phyloP scores from a whole-genome alignment of 1,140 invertebrate genomes.

The Phymorhynchus buccinoides region DNA sequence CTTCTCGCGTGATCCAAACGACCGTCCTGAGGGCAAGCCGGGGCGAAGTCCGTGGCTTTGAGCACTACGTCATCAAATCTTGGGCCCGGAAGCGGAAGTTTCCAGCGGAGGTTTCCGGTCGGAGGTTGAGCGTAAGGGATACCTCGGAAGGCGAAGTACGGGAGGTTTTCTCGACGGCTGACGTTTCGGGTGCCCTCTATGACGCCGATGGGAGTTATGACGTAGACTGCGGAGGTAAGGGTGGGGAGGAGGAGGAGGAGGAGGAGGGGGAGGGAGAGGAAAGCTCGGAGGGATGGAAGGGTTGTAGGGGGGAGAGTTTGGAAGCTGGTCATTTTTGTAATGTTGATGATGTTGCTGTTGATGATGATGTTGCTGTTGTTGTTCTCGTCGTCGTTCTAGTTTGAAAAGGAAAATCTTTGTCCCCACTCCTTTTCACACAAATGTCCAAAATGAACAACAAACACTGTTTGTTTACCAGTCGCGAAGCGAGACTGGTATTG shows the following conservation, averaged over 20 bases:
- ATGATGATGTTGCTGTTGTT: no score
- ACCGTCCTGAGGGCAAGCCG: not conserved
- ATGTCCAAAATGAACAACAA: no score
- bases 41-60: not conserved
- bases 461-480: no score
- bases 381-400: no score
- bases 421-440: no score
- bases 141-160: constrained; percentile 16
- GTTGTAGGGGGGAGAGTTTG: no score
- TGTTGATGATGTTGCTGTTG: no score
- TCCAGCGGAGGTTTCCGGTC: not conserved
- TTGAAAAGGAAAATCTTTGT: no score
- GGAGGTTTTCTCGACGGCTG: not conserved
- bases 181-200: not conserved
- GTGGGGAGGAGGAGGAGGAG: not conserved
- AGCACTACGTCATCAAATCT: not conserved
- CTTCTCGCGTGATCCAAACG: not conserved
- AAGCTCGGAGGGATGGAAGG: not conserved
- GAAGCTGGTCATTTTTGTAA: no score
- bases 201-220: not conserved
- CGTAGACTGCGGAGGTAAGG: not conserved
- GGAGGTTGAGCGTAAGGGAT: constrained; percentile 14
- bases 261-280: not conserved
- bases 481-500: no score
- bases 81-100: not conserved